Conservation (phyloP, 1,140 invertebrate genomes). For the Drosophila sulfurigaster region DNA sequence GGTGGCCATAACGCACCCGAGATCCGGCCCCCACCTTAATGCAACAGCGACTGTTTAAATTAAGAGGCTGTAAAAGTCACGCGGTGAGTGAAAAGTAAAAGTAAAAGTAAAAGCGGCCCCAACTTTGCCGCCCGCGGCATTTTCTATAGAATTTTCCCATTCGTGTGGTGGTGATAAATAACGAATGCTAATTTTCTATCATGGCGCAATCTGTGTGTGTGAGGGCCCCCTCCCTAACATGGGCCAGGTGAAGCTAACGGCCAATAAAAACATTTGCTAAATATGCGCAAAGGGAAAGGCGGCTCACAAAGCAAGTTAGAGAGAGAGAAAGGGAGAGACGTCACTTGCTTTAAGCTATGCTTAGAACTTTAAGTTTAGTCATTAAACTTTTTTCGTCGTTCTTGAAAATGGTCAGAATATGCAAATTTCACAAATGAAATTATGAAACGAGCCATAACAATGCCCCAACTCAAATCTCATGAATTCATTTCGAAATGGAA, state of each 20-base stretch:
- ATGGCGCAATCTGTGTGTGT: constrained; percentile 12
- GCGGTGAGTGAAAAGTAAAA: constrained; percentile 79
- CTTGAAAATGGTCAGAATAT: constrained; percentile 38
- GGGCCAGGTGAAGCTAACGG: constrained; percentile 75
- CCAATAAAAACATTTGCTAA: constrained; percentile 76
- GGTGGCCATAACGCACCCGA: constrained; percentile 26
- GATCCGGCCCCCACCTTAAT: constrained; percentile 29
- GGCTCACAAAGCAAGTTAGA: too few species aligned
- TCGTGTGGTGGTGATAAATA: constrained; percentile 60
- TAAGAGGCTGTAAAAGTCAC: constrained; percentile 83
- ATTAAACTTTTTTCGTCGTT: constrained; percentile 34
- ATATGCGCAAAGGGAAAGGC: constrained; percentile 32
- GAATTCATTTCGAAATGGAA: neutral
- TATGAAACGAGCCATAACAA: constrained; percentile 47
- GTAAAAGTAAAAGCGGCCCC: constrained; percentile 2
- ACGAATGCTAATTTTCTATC: constrained; percentile 73
- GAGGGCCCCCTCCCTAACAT: too few species aligned
- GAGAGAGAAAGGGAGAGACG: neutral
- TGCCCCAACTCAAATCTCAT: constrained; percentile 12
- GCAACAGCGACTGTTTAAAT: constrained; percentile 68
- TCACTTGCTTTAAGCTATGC: constrained; percentile 38
- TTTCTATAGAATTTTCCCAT: constrained; percentile 39
- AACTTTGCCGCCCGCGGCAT: neutral
- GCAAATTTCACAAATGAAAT: constrained; percentile 48
- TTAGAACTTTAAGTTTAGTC: constrained; percentile 48